A percentile compares a stretch with the other conserved stretches of the same genome.
Evolutionary conservation across 2,113 vertebrate species (phyloP).

Genomic region (Barbus barbus): DNA sequence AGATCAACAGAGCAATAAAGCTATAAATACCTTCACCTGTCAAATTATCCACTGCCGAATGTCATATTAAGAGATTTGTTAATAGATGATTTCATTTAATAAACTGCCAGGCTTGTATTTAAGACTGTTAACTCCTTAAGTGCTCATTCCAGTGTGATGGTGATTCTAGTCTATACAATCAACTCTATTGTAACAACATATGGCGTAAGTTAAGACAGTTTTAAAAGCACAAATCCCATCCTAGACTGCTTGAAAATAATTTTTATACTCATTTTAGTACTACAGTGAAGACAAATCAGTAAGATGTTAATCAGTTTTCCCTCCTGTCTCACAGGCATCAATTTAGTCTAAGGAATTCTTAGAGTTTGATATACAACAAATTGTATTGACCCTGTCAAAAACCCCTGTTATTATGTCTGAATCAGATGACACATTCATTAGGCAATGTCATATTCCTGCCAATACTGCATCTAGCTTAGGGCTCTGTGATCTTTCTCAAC

Average conservation of each 20-base stretch:
- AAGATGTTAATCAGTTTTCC: neutral
- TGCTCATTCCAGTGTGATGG: neutral
- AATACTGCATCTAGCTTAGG: neutral
- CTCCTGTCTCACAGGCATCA: neutral
- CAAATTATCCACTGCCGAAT: neutral
- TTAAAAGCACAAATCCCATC: neutral
- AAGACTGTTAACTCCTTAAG: neutral
- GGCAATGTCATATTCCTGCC: neutral
- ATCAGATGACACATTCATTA: neutral
- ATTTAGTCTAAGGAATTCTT: slow-evolving; percentile 11
- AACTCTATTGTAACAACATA: neutral
- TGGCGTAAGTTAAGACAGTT: neutral
- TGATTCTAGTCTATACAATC: neutral
- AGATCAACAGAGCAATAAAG: neutral
- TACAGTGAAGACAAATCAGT: neutral
- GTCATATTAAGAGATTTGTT: neutral
- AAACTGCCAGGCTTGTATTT: too few relatives aligned
- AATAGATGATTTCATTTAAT: too few relatives aligned
- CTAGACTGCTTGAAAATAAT: neutral
- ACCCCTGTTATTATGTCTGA: neutral
- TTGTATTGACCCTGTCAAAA: neutral
- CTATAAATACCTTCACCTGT: neutral
- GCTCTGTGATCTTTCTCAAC: neutral
- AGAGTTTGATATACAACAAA: neutral
- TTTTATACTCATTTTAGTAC: neutral